Conservation (phyloP, 2,113 vertebrate species). For the Sciurus niger region DNA sequence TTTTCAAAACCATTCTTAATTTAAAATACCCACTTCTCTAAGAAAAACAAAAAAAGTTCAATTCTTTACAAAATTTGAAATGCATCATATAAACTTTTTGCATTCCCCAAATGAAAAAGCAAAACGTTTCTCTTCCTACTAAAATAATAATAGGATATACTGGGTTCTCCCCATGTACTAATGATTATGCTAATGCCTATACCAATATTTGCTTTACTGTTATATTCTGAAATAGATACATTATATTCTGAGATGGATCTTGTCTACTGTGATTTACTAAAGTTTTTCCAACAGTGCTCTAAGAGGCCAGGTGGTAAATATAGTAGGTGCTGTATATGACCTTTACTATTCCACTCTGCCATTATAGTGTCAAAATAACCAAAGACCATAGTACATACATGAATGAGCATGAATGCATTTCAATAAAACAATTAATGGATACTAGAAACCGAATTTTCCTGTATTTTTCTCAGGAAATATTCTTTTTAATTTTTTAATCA, state of each 20-base stretch:
- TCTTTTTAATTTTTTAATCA: not conserved
- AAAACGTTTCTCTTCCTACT: not conserved
- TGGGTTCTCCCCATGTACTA: not conserved
- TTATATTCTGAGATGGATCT: not conserved
- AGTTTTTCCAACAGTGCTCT: not conserved
- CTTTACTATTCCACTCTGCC: not conserved
- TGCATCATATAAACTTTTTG: not conserved
- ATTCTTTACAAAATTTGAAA: constrained; percentile 47
- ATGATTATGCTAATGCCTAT: not conserved
- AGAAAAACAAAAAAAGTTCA: not conserved
- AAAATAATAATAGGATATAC: not conserved
- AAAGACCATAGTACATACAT: not conserved
- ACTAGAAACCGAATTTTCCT: not conserved
- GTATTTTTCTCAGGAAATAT: not conserved
- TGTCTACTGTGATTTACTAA: not conserved
- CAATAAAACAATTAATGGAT: not conserved
- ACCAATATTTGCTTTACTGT: not conserved
- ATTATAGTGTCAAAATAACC: not conserved
- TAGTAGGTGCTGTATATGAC: not conserved
- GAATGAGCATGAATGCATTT: not conserved
- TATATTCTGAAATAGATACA: not conserved
- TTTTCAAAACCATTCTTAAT: constrained; percentile 59
- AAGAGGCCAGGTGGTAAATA: not conserved
- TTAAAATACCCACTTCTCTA: constrained; percentile 47
- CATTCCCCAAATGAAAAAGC: constrained; percentile 8